Evolutionary conservation across 2,113 vertebrate species (phyloP).

Genomic region (Rattus rattus): DNA sequence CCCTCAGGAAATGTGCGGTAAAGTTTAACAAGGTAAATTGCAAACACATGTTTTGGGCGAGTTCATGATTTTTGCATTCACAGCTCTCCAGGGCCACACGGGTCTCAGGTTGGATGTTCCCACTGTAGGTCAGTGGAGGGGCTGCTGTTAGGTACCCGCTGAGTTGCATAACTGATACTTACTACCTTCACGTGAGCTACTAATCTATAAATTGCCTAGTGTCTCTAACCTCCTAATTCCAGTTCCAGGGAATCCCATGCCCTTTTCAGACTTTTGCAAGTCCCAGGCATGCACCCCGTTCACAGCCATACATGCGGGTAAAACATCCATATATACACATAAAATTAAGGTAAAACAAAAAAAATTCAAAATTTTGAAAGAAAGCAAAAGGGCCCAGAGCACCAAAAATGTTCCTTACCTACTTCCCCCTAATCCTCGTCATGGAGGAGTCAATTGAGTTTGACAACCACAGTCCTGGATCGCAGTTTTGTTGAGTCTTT

Average conservation of each 20-base stretch:
- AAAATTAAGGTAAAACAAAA: neutral
- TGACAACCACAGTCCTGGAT: neutral
- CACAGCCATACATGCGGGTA: no score
- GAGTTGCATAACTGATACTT: fast-evolving
- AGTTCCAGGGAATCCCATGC: neutral
- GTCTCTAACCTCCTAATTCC: neutral
- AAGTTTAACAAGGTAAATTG: neutral
- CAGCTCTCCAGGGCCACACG: neutral
- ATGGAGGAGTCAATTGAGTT: neutral
- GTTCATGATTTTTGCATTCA: neutral
- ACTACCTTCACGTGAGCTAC: neutral
- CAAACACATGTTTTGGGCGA: neutral
- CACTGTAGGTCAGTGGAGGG: neutral
- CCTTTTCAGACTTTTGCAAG: neutral
- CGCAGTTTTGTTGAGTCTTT: neutral
- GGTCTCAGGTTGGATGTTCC: neutral
- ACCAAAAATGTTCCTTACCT: fast-evolving
- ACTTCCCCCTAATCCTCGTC: fast-evolving
- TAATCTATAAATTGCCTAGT: neutral
- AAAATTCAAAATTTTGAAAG: neutral
- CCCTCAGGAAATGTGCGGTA: neutral
- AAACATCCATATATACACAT: neutral
- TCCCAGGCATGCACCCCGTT: neutral
- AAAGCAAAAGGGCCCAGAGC: neutral
- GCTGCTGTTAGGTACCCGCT: neutral